phyloP scores from a whole-genome alignment of 2,888 invertebrate genomes.

The Drosophila meridionalis region DNA sequence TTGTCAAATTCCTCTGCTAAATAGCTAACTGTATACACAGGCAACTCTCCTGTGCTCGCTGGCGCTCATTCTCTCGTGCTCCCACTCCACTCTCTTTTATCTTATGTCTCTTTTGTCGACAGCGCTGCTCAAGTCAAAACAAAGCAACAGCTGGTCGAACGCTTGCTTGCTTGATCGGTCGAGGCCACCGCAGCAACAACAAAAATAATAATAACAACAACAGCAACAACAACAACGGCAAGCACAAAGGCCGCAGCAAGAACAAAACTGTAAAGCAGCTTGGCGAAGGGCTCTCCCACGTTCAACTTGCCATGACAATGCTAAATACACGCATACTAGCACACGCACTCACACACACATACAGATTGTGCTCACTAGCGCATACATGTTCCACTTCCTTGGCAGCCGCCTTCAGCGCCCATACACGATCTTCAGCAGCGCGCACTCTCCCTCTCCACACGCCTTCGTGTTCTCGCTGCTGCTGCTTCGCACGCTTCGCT shows the following conservation, averaged over 20 bases:
- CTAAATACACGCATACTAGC: constrained; percentile 20
- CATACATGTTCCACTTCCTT: constrained; percentile 71
- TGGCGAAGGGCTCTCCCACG: constrained; percentile 74
- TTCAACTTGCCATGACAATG: constrained; percentile 68
- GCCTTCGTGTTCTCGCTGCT: constrained; percentile 20
- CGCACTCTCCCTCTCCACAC: constrained; percentile 29
- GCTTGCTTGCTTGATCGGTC: constrained; percentile 62
- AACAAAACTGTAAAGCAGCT: constrained; percentile 53
- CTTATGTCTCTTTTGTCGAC: constrained; percentile 7
- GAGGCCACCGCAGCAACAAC: constrained; percentile 59
- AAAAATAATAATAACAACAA: constrained; percentile 11
- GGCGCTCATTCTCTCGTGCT: background rate
- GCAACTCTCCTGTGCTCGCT: background rate
- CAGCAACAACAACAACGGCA: constrained; percentile 38
- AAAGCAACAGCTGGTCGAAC: constrained; percentile 62
- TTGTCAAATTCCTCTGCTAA: constrained; percentile 1
- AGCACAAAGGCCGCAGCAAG: constrained; percentile 44
- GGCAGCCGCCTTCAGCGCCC: constrained; percentile 45
- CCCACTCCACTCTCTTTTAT: background rate
- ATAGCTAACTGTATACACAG: background rate
- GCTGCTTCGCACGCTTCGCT: constrained; percentile 61
- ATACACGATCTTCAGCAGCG: constrained; percentile 39
- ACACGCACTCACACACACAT: constrained; percentile 9
- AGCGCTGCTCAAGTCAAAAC: constrained; percentile 35
- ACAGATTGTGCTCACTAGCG: background rate